phyloP scores from a whole-genome alignment of 2,888 invertebrate genomes.

The Tetropium fuscum region DNA sequence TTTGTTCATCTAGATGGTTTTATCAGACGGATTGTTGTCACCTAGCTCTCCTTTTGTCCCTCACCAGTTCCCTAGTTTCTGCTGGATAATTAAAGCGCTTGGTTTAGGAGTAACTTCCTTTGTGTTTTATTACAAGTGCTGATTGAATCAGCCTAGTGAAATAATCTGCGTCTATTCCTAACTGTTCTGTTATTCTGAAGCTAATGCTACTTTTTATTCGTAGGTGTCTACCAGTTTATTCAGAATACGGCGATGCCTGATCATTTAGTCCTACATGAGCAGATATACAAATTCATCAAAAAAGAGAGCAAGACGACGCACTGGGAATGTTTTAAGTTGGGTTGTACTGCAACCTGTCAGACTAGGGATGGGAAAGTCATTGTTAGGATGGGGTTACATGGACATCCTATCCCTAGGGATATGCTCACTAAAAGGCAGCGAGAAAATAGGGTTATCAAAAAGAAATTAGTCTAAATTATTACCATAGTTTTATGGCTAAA shows the following conservation, averaged over 20 bases:
- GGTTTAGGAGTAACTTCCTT: too few species aligned
- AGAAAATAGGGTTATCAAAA: constrained; percentile 38
- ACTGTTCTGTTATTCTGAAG: too few species aligned
- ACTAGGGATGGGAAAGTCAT: constrained; percentile 51
- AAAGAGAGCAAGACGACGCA: constrained; percentile 41
- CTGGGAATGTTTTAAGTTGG: constrained; percentile 52
- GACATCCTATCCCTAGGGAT: constrained; percentile 48
- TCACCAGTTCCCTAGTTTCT: too few species aligned
- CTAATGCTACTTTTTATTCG: too few species aligned
- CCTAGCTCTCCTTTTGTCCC: too few species aligned
- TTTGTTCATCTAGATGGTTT: too few species aligned
- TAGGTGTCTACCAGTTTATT: constrained; percentile 52
- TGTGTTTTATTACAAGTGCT: too few species aligned
- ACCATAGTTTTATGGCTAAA: too few species aligned
- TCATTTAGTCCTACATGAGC: constrained; percentile 50
- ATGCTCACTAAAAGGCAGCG: constrained; percentile 43
- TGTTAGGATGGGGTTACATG: constrained; percentile 52
- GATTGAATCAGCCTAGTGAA: too few species aligned
- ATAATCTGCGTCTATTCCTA: too few species aligned
- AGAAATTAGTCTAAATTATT: constrained; percentile 37
- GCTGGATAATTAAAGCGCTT: too few species aligned
- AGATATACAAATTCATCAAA: constrained; percentile 52
- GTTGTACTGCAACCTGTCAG: constrained; percentile 54
- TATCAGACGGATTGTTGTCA: too few species aligned
- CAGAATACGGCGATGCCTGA: constrained; percentile 39